These are phyloP conservation scores for Nemoura dubitans DNA, from an alignment of 2,888 invertebrate genomes.

Conservation along the genomic window DNA sequence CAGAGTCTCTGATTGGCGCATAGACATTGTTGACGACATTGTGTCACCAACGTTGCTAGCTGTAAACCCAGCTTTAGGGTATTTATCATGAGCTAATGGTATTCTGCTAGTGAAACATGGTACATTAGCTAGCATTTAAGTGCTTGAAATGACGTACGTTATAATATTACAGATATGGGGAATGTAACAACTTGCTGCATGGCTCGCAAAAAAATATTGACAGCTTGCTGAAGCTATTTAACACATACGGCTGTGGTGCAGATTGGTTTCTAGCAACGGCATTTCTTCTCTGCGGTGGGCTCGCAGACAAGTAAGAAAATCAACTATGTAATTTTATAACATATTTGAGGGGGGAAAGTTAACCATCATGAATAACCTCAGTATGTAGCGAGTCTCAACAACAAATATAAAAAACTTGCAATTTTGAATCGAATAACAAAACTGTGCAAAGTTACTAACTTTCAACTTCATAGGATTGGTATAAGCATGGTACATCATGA, in stretches of 20 bases:
- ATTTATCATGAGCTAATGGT: neutral
- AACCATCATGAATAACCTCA: neutral
- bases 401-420: neutral
- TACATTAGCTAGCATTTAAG: neutral
- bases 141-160: neutral
- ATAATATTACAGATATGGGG: constrained; percentile 14
- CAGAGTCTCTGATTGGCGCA: too few species aligned
- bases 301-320: constrained; percentile 45
- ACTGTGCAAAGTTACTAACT: too few species aligned
- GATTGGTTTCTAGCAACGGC: constrained; percentile 44
- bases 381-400: constrained; percentile 9
- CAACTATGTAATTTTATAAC: neutral
- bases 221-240: neutral
- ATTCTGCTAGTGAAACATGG: too few species aligned
- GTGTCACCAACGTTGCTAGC: too few species aligned
- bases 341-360: neutral
- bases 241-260: neutral
- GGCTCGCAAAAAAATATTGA: constrained; percentile 19
- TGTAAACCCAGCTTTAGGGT: too few species aligned
- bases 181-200: constrained; percentile 7
- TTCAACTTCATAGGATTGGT: too few species aligned
- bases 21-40: too few species aligned
- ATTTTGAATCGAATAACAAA: neutral
- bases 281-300: constrained; percentile 49
- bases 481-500: too few species aligned